A percentile compares a stretch with the other conserved stretches of the same genome.
phyloP scores from a whole-genome alignment of 2,797 vertebrate genomes.

The Channa striata region DNA sequence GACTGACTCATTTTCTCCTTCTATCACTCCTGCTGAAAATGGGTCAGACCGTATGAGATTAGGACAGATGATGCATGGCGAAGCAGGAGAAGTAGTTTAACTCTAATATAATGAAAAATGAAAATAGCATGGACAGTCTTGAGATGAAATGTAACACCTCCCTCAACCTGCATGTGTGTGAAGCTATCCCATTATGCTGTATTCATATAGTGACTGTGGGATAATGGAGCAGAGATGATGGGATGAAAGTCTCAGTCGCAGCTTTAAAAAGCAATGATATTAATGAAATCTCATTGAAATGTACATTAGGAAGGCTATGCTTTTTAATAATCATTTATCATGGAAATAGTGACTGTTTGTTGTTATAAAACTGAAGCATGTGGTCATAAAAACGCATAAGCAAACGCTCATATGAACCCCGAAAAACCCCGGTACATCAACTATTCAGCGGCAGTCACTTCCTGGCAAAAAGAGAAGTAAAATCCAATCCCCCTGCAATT shows the following conservation, averaged over 20 bases:
- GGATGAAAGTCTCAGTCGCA: conserved; percentile 28
- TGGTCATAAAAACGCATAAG: not conserved
- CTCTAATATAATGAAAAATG: conserved; percentile 69
- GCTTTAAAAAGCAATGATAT: conserved; percentile 11
- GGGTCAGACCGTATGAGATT: conserved; percentile 61
- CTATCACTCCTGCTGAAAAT: conserved; percentile 44
- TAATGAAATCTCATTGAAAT: conserved; percentile 44
- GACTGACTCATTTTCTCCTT: conserved; percentile 28
- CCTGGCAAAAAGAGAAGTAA: conserved; percentile 25
- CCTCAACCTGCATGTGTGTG: not conserved
- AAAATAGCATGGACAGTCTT: conserved; percentile 32
- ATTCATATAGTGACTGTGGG: conserved; percentile 37
- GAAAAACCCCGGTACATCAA: not conserved
- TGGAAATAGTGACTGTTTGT: not conserved
- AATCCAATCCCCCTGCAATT: conserved; percentile 26
- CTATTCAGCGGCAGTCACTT: conserved; percentile 24
- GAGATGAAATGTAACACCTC: conserved; percentile 63
- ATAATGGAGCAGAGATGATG: conserved; percentile 62
- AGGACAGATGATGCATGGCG: conserved; percentile 59
- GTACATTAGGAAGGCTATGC: not conserved
- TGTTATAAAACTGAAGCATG: not conserved
- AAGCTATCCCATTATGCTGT: conserved; percentile 58
- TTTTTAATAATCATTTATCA: not conserved
- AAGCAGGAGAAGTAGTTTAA: conserved; percentile 52
- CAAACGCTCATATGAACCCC: not conserved